Percentiles rank a stretch among this genome's conserved stretches.
Conservation (phyloP, 2,797 vertebrate species). For the Fratercula arctica region DNA sequence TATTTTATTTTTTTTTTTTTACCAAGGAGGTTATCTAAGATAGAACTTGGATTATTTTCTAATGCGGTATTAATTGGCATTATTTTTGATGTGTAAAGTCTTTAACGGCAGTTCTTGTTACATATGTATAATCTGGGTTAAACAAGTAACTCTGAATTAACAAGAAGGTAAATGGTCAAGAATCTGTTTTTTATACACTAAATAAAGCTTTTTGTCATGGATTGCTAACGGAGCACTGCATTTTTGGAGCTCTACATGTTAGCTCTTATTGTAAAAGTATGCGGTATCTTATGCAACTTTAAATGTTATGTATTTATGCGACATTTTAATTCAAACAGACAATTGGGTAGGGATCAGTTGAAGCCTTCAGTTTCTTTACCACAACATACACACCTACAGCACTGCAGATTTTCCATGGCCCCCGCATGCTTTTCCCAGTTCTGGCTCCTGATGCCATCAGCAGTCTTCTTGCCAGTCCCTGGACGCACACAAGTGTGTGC, state of each 20-base stretch:
- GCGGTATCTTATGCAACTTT: not conserved
- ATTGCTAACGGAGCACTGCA: not conserved
- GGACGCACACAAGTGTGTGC: fast-evolving
- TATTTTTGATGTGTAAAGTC: not conserved
- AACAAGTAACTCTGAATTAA: not conserved
- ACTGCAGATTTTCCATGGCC: not conserved
- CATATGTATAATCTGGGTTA: fast-evolving
- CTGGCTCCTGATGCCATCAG: not conserved
- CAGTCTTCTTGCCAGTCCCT: not conserved
- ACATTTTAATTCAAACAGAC: not conserved
- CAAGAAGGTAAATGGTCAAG: not conserved
- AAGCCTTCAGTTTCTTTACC: not conserved
- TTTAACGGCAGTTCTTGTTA: fast-evolving
- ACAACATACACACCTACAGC: too few relatives aligned
- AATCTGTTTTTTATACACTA: not conserved
- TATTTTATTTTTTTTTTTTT: not conserved
- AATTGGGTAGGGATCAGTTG: fast-evolving
- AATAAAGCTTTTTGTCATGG: not conserved
- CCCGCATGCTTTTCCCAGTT: not conserved
- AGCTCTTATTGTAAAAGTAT: not conserved
- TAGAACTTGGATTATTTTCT: not conserved
- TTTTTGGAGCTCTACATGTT: not conserved
- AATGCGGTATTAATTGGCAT: fast-evolving
- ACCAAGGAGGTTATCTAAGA: not conserved
- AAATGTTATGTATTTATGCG: not conserved